These are phyloP conservation scores for Nothura maculosa DNA, from an alignment of 2,797 vertebrate species.

Conservation along the genomic window DNA sequence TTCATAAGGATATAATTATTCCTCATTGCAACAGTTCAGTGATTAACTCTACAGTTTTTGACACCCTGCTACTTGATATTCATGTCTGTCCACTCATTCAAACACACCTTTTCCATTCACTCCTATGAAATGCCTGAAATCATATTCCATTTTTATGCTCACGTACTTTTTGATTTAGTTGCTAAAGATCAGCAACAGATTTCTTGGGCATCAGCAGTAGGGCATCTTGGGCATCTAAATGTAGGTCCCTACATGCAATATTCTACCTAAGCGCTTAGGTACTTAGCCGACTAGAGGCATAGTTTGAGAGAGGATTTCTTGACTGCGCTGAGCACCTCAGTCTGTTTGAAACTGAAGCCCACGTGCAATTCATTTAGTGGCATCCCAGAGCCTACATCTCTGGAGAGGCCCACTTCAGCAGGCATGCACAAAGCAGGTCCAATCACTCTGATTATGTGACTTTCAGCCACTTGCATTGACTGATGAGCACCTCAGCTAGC, in stretches of 20 bases:
- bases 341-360: neutral
- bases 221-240: neutral
- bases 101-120: neutral
- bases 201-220: neutral
- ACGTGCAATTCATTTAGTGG: rapidly evolving
- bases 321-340: neutral
- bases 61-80: neutral
- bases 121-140: neutral
- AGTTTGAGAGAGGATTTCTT: neutral
- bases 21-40: neutral
- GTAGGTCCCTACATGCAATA: neutral
- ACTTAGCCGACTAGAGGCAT: neutral
- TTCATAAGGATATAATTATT: neutral
- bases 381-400: neutral
- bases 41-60: neutral
- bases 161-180: neutral
- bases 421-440: neutral
- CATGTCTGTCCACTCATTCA: neutral
- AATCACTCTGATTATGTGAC: neutral
- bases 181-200: neutral
- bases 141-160: neutral
- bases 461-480: neutral
- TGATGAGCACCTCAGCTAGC: neutral
- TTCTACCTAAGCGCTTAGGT: neutral
- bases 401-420: neutral